Evolutionary conservation across 2,888 invertebrate species (phyloP).

Genomic region (Hedychridium roseum): DNA sequence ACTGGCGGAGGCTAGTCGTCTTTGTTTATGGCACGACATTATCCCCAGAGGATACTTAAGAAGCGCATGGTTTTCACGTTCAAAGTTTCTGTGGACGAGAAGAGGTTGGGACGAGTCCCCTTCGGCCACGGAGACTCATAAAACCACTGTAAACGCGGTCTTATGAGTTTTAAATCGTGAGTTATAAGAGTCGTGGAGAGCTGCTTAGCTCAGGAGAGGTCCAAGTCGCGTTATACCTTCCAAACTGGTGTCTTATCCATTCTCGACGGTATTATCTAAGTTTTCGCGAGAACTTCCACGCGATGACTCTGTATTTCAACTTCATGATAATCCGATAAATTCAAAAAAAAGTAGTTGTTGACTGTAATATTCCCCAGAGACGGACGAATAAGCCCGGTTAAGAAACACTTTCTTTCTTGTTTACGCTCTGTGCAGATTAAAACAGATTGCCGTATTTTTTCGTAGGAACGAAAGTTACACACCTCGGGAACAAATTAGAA

Average conservation of each 20-base stretch:
- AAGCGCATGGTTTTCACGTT: conserved; percentile 12
- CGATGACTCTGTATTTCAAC: too few species aligned
- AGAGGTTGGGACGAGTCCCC: conserved; percentile 13
- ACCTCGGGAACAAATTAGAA: too few species aligned
- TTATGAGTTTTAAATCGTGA: conserved; percentile 44
- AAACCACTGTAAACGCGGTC: conserved; percentile 24
- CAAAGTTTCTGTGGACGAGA: conserved; percentile 20
- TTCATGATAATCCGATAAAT: too few species aligned
- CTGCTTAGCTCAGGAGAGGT: conserved; percentile 24
- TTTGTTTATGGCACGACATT: conserved; percentile 35
- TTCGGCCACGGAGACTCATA: conserved; percentile 29
- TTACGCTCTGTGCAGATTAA: too few species aligned
- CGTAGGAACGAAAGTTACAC: too few species aligned
- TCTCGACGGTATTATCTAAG: too few species aligned
- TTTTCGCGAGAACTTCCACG: too few species aligned
- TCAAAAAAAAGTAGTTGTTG: too few species aligned
- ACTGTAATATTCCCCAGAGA: too few species aligned
- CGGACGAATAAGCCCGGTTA: too few species aligned
- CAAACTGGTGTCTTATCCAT: conserved; percentile 15
- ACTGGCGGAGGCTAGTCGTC: conserved; percentile 9
- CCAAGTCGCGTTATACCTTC: conserved; percentile 18
- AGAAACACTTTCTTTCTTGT: too few species aligned
- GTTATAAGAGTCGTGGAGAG: conserved; percentile 30
- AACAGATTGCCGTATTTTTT: too few species aligned
- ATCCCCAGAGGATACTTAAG: conserved; percentile 30